A percentile compares a stretch with the other conserved stretches of the same genome.
These are phyloP conservation scores for Syndactyla subalaris DNA, from an alignment of 2,797 vertebrate genomes.

Conservation along the genomic window DNA sequence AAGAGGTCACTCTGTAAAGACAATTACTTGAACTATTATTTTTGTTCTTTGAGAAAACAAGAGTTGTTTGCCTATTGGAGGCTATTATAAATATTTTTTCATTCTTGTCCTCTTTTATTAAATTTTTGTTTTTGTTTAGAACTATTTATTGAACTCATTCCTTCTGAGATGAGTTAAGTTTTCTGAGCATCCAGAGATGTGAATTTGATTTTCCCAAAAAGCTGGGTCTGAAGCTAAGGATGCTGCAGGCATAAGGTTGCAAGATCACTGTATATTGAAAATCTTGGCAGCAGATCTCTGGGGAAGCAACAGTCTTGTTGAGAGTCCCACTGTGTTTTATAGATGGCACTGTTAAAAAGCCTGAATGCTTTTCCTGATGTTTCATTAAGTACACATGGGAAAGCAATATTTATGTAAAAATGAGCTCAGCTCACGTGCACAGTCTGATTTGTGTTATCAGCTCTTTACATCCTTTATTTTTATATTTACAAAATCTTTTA, in stretches of 20 bases:
- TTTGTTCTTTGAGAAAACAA: neutral
- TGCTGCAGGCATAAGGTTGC: neutral
- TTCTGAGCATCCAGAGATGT: neutral
- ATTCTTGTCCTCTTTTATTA: neutral
- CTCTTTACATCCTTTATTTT: neutral
- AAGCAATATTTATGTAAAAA: neutral
- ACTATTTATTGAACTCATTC: neutral
- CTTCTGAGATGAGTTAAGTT: neutral
- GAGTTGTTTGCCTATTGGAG: neutral
- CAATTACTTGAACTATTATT: neutral
- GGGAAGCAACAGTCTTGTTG: neutral
- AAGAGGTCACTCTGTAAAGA: neutral
- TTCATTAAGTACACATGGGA: neutral
- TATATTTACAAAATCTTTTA: neutral
- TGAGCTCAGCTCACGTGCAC: neutral
- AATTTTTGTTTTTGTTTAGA: neutral
- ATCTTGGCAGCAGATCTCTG: neutral
- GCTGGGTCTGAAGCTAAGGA: neutral
- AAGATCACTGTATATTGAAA: neutral
- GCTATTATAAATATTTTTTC: neutral
- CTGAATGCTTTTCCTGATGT: slow-evolving; percentile 24
- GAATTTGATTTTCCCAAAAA: neutral
- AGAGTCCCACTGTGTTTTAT: neutral
- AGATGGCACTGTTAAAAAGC: neutral
- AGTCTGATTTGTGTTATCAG: neutral